Conservation (phyloP, 2,797 vertebrate genomes). For the Acanthis flammea region DNA sequence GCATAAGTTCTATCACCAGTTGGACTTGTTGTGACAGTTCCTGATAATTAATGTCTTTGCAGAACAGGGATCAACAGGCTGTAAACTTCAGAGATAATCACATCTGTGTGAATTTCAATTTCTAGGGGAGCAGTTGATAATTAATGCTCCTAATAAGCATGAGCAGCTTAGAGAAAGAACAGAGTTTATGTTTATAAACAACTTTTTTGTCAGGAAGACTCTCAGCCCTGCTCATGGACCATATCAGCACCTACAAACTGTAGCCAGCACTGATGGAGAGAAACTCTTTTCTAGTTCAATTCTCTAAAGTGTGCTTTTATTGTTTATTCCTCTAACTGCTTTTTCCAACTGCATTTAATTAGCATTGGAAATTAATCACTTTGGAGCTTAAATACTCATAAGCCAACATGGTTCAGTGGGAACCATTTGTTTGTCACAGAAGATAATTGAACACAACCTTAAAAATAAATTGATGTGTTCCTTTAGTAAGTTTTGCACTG, state of each 20-base stretch:
- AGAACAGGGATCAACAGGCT: neutral
- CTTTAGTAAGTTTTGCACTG: neutral
- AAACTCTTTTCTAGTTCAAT: neutral
- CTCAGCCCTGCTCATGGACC: neutral
- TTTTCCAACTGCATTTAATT: conserved; percentile 10
- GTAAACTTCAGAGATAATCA: conserved; percentile 9
- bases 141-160: neutral
- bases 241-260: neutral
- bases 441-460: neutral
- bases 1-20: neutral
- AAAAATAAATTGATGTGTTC: neutral
- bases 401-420: neutral
- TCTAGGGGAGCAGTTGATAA: neutral
- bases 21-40: neutral
- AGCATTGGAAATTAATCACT: neutral
- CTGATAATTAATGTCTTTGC: conserved; percentile 26
- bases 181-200: neutral
- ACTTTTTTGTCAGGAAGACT: neutral
- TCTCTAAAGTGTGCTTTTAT: neutral
- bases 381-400: neutral
- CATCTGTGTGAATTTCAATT: neutral
- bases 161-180: neutral
- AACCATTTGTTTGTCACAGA: neutral
- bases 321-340: neutral
- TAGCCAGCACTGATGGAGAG: neutral